Conservation (phyloP, 1,140 invertebrate genomes). For the Drosophila erecta region DNA sequence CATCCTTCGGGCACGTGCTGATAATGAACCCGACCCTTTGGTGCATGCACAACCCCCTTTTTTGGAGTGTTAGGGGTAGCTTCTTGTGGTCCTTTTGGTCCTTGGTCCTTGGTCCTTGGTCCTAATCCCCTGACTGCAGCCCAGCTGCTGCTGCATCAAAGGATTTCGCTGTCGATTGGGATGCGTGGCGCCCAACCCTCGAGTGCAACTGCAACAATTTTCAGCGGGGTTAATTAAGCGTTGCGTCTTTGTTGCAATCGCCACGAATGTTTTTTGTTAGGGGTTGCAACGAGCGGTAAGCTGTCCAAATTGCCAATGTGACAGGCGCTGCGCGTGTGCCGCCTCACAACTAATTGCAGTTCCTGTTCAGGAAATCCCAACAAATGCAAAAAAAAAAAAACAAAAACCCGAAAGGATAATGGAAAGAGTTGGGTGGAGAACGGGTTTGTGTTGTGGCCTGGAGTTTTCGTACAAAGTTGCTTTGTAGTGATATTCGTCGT, state of each 20-base stretch:
- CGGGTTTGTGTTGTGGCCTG: constrained; percentile 28
- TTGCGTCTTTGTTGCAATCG: constrained; percentile 75
- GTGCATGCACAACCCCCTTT: constrained; percentile 51
- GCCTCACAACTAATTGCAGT: constrained; percentile 73
- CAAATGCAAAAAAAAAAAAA: constrained; percentile 26
- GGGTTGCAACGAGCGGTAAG: constrained; percentile 48
- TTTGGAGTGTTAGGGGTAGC: constrained; percentile 48
- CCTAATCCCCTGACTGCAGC: constrained; percentile 65
- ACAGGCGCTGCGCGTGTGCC: constrained; percentile 67
- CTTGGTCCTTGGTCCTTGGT: constrained; percentile 1
- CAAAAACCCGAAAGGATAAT: constrained; percentile 14
- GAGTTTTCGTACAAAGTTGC: constrained; percentile 21
- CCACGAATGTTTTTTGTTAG: constrained; percentile 52
- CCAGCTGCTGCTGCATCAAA: constrained; percentile 75
- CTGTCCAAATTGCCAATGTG: constrained; percentile 71
- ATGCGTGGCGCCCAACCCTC: constrained; percentile 4
- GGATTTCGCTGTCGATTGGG: constrained; percentile 31
- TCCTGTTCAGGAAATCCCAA: constrained; percentile 26
- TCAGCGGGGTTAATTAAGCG: constrained; percentile 70
- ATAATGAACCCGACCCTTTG: constrained; percentile 68
- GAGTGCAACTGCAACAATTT: constrained; percentile 64
- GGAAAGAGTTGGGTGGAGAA: constrained; percentile 28
- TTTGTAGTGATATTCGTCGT: constrained; percentile 6
- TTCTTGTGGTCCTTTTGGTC: constrained; percentile 3
- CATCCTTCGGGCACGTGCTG: constrained; percentile 67